A percentile compares a stretch with the other conserved stretches of the same genome.
Conservation (phyloP, 2,797 vertebrate species). For the Diglossa cyanea region DNA sequence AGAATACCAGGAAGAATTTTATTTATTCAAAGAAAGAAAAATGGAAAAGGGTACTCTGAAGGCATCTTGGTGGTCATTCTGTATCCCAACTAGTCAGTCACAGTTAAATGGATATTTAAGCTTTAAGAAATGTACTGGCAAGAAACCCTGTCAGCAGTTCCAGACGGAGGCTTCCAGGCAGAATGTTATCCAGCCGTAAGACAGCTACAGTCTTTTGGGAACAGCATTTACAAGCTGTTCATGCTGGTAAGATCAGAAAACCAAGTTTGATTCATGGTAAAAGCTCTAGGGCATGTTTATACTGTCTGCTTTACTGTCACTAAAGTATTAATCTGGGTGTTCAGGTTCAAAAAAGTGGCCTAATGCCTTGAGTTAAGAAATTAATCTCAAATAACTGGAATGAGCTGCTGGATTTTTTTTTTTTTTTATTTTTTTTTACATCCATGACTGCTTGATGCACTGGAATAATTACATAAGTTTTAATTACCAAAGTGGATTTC, state of each 20-base stretch:
- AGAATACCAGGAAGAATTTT: neutral
- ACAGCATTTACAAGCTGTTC: conserved; percentile 59
- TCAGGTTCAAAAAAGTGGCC: conserved; percentile 3
- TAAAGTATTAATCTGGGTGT: conserved; percentile 31
- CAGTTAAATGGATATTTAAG: conserved; percentile 37
- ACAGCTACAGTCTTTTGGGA: conserved; percentile 59
- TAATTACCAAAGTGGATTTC: neutral
- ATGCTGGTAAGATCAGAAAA: conserved; percentile 57
- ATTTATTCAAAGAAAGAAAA: neutral
- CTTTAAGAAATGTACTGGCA: conserved; percentile 37
- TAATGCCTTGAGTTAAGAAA: conserved; percentile 10
- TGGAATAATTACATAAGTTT: neutral
- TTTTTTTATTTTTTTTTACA: neutral
- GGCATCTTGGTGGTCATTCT: neutral
- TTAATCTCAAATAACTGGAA: conserved; percentile 6
- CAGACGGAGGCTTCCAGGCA: neutral
- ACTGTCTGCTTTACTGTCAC: conserved; percentile 36
- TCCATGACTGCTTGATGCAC: neutral
- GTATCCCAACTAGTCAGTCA: neutral
- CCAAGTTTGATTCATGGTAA: conserved; percentile 46
- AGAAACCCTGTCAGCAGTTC: conserved; percentile 39
- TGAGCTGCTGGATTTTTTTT: neutral
- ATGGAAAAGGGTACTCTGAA: neutral
- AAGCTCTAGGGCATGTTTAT: conserved; percentile 52
- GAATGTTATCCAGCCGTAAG: conserved; percentile 21